Evolutionary conservation across 2,797 vertebrate genomes (phyloP).

Genomic region (Mionectes olivaceus): DNA sequence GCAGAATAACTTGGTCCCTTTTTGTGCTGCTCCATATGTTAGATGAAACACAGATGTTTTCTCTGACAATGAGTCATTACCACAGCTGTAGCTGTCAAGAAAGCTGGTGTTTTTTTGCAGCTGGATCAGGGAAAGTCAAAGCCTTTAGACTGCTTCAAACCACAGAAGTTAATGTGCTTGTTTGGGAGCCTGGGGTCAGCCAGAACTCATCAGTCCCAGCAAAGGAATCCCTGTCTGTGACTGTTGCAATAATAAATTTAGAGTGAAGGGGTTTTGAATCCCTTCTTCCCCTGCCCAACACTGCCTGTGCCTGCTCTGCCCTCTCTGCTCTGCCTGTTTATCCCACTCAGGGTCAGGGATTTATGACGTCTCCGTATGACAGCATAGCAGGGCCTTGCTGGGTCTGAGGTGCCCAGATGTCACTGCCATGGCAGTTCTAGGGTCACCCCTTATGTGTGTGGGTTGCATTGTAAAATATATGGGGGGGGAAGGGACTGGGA

Average conservation of each 20-base stretch:
- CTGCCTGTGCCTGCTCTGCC: background rate
- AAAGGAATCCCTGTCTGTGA: background rate
- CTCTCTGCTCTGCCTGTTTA: background rate
- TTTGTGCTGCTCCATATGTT: background rate
- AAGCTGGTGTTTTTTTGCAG: background rate
- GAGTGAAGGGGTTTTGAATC: background rate
- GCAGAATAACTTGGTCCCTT: background rate
- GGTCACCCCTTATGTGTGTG: background rate
- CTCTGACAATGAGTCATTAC: background rate
- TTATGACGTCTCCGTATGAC: background rate
- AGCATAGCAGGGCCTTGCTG: background rate
- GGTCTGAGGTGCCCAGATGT: background rate
- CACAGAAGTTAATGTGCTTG: background rate
- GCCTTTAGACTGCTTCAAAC: background rate
- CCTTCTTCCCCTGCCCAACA: background rate
- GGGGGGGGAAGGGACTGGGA: background rate
- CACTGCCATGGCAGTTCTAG: background rate
- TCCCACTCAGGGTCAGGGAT: background rate
- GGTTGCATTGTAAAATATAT: background rate
- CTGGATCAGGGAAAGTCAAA: background rate
- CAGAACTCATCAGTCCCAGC: background rate
- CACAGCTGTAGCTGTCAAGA: background rate
- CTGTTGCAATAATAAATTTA: background rate
- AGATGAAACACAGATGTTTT: conserved; percentile 24
- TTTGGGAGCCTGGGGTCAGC: background rate